A percentile compares a stretch with the other conserved stretches of the same genome.
These are phyloP conservation scores for Dryadula phaetusa DNA, from an alignment of 2,888 invertebrate genomes.

Conservation along the genomic window DNA sequence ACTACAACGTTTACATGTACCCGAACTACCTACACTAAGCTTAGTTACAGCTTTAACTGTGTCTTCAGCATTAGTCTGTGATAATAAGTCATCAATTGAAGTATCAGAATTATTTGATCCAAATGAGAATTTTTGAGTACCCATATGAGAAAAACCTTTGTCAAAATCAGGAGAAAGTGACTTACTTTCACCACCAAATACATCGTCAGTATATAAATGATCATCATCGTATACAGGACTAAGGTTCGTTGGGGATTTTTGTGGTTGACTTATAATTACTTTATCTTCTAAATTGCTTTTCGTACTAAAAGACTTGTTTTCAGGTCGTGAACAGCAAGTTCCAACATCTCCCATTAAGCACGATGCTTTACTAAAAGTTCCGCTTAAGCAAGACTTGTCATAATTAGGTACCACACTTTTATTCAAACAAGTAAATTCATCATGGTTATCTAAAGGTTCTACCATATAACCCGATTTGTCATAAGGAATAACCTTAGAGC, in stretches of 20 bases:
- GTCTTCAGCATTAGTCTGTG: constrained; percentile 84
- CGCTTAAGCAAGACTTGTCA: constrained; percentile 77
- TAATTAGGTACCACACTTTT: constrained; percentile 76
- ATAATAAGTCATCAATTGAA: constrained; percentile 85
- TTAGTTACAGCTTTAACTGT: constrained; percentile 81
- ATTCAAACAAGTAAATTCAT: constrained; percentile 68
- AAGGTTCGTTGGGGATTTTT: constrained; percentile 84
- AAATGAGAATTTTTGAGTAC: constrained; percentile 76
- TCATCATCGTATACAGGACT: constrained; percentile 86
- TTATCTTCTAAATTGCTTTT: constrained; percentile 76
- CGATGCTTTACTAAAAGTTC: constrained; percentile 76
- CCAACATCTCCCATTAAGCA: constrained; percentile 78
- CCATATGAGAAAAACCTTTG: constrained; percentile 71
- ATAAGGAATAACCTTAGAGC: constrained; percentile 72
- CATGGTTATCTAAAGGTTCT: constrained; percentile 74
- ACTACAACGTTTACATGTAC: constrained; percentile 85
- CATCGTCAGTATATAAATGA: constrained; percentile 84
- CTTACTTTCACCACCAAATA: constrained; percentile 85
- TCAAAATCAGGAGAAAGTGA: constrained; percentile 85
- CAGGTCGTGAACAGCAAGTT: constrained; percentile 73
- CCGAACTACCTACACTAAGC: constrained; percentile 76
- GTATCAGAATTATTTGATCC: constrained; percentile 87
- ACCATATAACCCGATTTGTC: constrained; percentile 81
- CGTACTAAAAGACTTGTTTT: constrained; percentile 68
- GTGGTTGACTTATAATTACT: constrained; percentile 86